Conservation (phyloP, 1,140 invertebrate genomes). For the Bombus superbus region DNA sequence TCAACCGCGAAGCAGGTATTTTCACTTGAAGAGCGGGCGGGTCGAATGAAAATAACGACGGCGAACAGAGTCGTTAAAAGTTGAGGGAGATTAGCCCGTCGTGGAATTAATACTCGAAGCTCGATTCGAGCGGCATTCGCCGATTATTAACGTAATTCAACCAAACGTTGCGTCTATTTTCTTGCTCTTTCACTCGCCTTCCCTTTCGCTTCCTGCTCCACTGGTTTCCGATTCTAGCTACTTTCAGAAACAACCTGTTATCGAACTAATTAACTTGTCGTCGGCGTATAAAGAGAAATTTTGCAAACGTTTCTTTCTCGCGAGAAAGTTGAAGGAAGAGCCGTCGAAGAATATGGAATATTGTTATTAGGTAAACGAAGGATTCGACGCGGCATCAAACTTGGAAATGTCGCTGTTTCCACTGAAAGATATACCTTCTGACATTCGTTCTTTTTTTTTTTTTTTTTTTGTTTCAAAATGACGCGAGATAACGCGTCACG, state of each 20-base stretch:
- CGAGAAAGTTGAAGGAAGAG: too few species aligned
- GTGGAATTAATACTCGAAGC: constrained; percentile 44
- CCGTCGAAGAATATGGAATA: too few species aligned
- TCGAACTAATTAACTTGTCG: constrained; percentile 1
- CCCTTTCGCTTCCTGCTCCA: background rate
- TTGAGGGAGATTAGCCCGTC: constrained; percentile 52
- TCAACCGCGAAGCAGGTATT: background rate
- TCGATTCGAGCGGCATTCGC: constrained; percentile 42
- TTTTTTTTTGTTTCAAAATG: too few species aligned
- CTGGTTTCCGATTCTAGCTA: background rate
- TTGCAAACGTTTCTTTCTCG: too few species aligned
- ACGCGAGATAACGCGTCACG: background rate
- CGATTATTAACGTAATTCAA: constrained; percentile 50
- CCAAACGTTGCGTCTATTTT: background rate
- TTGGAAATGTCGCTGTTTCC: too few species aligned
- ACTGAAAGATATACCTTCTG: too few species aligned
- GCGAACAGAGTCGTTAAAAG: constrained; percentile 55
- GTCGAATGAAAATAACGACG: background rate
- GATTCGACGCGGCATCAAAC: too few species aligned
- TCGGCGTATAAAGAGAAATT: background rate
- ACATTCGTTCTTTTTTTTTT: too few species aligned
- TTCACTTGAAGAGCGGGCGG: background rate
- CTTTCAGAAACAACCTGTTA: background rate
- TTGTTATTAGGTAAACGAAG: too few species aligned
- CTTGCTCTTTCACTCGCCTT: background rate